These are phyloP conservation scores for Xanthorhoe spadicearia DNA, from an alignment of 2,888 invertebrate genomes.

Conservation along the genomic window DNA sequence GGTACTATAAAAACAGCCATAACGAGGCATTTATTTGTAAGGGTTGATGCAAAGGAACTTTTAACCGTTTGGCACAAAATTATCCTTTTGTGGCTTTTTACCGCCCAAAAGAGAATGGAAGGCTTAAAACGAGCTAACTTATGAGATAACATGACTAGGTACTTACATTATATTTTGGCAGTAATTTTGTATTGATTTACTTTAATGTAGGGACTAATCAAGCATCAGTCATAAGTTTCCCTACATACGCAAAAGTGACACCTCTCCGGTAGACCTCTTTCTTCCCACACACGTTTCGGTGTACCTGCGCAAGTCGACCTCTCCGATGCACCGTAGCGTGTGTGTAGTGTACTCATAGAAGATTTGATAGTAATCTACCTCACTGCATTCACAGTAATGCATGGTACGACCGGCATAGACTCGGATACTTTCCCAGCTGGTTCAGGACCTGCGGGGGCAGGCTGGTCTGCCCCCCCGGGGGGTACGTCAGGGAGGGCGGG, in stretches of 20 bases:
- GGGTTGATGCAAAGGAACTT: not conserved
- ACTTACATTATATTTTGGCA: not conserved
- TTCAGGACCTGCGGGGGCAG: not conserved
- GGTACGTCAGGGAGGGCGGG: constrained; percentile 8
- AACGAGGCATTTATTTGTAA: not conserved
- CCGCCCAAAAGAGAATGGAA: not conserved
- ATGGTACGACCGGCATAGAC: not conserved
- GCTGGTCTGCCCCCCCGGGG: not conserved
- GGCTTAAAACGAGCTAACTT: not conserved
- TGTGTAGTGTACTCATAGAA: too few relatives aligned
- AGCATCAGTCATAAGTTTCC: too few relatives aligned
- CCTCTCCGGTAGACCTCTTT: too few relatives aligned
- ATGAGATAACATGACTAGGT: not conserved
- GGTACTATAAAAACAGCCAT: not conserved
- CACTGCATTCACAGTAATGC: constrained; percentile 5
- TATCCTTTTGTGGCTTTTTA: not conserved
- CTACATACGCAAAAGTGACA: too few relatives aligned
- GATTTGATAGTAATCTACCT: not conserved
- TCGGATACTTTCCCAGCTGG: not conserved
- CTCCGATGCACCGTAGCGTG: too few relatives aligned
- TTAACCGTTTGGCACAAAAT: constrained; percentile 8
- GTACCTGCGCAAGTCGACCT: too few relatives aligned
- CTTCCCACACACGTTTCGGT: too few relatives aligned
- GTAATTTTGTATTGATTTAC: not conserved
- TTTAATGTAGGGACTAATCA: too few relatives aligned